Evolutionary conservation across 2,797 vertebrate genomes (phyloP).

Genomic region (Aratinga solstitialis): DNA sequence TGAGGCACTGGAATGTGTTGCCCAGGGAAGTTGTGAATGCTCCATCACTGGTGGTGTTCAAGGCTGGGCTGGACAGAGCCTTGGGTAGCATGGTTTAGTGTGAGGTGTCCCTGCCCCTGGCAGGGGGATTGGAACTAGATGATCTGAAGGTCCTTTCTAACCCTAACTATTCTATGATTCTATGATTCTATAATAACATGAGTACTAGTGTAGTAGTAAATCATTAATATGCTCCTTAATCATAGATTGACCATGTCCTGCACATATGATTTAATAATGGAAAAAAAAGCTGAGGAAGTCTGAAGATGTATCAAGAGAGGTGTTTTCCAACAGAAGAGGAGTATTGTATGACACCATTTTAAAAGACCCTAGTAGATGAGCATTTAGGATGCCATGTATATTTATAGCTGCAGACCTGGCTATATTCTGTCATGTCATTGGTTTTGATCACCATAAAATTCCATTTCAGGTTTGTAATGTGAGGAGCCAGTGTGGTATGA

Average conservation of each 20-base stretch:
- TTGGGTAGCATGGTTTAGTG: too few species aligned
- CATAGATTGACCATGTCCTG: not conserved
- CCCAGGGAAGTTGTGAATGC: too few species aligned
- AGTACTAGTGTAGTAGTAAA: constrained; percentile 37
- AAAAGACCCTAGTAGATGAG: not conserved
- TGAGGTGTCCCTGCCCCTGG: too few species aligned
- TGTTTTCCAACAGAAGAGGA: not conserved
- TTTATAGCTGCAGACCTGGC: not conserved
- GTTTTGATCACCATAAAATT: not conserved
- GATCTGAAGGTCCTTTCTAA: too few species aligned
- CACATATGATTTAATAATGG: not conserved
- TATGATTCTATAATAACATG: not conserved
- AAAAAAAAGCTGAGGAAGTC: not conserved
- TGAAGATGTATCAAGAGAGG: not conserved
- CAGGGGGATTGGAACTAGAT: too few species aligned
- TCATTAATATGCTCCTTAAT: constrained; percentile 52
- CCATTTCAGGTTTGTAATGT: accelerated
- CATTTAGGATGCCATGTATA: not conserved
- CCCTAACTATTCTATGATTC: too few species aligned
- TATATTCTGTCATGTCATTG: not conserved
- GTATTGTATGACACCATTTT: not conserved
- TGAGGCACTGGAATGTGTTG: too few species aligned
- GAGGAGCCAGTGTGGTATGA: not conserved
- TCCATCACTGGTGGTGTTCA: too few species aligned
- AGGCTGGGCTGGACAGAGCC: too few species aligned